Evolutionary conservation across 1,140 invertebrate species (phyloP), one percentile per base, ranked within the genome.

Genomic region (Drosophila ohnishii): DNA sequence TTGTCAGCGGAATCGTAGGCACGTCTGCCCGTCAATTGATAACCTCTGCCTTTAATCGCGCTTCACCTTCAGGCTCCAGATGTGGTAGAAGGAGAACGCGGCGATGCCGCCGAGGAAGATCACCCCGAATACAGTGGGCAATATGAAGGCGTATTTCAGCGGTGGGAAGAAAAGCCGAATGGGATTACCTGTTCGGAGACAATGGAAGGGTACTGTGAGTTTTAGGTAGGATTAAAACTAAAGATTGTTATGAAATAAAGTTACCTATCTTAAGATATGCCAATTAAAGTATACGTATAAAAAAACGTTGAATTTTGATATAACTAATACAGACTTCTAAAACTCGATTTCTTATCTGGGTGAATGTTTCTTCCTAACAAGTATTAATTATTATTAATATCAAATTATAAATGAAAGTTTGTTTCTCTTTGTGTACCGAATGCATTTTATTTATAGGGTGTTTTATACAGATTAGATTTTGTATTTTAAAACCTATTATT

Each of bases 41-140:
- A 71, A 71, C 67, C 67, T 45, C 14, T n/a, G 44, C 30, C 53
- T 58, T 56, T 61, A 85, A 58, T 71, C 67, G 34, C 66, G 61
- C 50, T 90, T 90, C 32, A 81, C 60, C 62, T 75, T 51, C 28
- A 87, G 74, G 63, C 66, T 86, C 85, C 91, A 90, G 35, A 95
- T 92, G 66, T 95, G 94, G 85, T 94, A 95, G 10, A 94, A 69
- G 7, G 95, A 95, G 86, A 95, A 95, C 5, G 92, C 70, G 85
- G 94, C 93, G 47, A 95, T 93, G 45, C 94, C 93, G 58, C 95
- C 94, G 61, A 95, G 92, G 73, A 95, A 95, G 51, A 93, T 92
- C 5, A 95, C 84, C 0, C 95, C 94, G 86, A 93, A 93, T 50
- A 93, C 76, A 19, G 94, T 94, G 61, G 95, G 95, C 62, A 93